Evolutionary conservation across 2,113 vertebrate species (phyloP).

Genomic region (Trichomycterus rosablanca): DNA sequence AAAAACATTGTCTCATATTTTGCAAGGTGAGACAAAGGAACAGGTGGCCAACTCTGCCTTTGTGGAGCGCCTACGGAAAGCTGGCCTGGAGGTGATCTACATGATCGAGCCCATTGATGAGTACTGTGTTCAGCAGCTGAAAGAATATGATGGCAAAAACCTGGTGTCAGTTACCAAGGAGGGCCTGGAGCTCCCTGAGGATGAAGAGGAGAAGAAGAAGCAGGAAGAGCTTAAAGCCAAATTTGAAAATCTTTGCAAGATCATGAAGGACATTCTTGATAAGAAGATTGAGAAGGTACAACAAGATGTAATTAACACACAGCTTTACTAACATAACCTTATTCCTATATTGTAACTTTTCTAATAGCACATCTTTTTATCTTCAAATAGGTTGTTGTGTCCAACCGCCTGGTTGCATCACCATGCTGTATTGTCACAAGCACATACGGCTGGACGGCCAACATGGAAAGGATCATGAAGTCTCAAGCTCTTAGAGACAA

Average conservation of each 20-base stretch:
- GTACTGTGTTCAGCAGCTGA: slow-evolving; percentile 77
- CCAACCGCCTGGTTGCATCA: slow-evolving; percentile 71
- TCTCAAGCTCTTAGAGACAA: slow-evolving; percentile 75
- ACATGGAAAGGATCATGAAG: slow-evolving; percentile 83
- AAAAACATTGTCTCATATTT: slow-evolving; percentile 6
- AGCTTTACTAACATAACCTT: background rate
- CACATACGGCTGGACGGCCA: slow-evolving; percentile 78
- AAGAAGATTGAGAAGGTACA: slow-evolving; percentile 78
- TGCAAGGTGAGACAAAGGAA: slow-evolving; percentile 71
- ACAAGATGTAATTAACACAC: background rate
- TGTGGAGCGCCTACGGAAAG: slow-evolving; percentile 72
- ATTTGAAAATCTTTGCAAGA: slow-evolving; percentile 76
- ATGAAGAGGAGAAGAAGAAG: slow-evolving; percentile 72
- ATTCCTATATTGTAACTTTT: background rate
- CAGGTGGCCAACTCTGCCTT: slow-evolving; percentile 77
- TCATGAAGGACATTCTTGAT: slow-evolving; percentile 78
- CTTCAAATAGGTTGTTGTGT: slow-evolving; percentile 59
- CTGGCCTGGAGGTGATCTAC: slow-evolving; percentile 74
- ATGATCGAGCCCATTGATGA: slow-evolving; percentile 80
- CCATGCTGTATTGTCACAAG: slow-evolving; percentile 79
- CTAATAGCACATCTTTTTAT: background rate
- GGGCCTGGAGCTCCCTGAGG: slow-evolving; percentile 74
- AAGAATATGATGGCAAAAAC: slow-evolving; percentile 74
- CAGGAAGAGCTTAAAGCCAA: slow-evolving; percentile 70
- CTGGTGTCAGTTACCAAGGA: slow-evolving; percentile 76